Conservation (phyloP, 2,797 vertebrate genomes). For the Chelmon rostratus region DNA sequence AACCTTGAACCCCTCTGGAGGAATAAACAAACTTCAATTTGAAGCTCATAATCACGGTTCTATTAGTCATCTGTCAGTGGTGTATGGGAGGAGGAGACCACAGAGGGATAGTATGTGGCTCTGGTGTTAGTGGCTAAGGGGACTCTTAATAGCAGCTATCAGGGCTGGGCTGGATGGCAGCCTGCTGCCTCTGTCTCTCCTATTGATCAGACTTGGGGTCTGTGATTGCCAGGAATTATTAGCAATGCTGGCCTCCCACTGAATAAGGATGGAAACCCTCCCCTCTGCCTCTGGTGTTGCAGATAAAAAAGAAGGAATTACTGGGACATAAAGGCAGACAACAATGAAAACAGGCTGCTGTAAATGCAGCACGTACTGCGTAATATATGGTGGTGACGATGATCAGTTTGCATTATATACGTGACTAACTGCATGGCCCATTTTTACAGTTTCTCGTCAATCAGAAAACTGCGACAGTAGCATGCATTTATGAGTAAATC, state of each 20-base stretch:
- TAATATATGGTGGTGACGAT: neutral
- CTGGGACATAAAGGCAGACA: neutral
- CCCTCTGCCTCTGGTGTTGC: constrained; percentile 21
- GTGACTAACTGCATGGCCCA: neutral
- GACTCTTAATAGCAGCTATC: constrained; percentile 75
- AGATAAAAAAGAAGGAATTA: constrained; percentile 42
- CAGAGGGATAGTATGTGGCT: constrained; percentile 67
- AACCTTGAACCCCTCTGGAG: constrained; percentile 52
- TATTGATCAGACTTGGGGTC: constrained; percentile 75
- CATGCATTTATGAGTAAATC: neutral
- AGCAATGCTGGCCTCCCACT: constrained; percentile 49
- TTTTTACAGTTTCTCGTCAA: neutral
- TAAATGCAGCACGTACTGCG: neutral
- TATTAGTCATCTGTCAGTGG: constrained; percentile 68
- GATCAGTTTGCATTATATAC: constrained; percentile 8
- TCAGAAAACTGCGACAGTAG: constrained; percentile 17
- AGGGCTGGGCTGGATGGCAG: constrained; percentile 70
- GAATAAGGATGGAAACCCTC: constrained; percentile 62
- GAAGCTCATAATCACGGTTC: constrained; percentile 61
- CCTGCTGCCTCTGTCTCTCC: constrained; percentile 71
- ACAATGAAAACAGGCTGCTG: constrained; percentile 7
- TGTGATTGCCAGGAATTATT: constrained; percentile 77
- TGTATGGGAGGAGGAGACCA: constrained; percentile 64
- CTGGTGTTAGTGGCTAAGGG: constrained; percentile 67
- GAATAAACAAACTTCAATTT: constrained; percentile 69